Percentiles rank a stretch among this genome's conserved stretches.
phyloP scores from a whole-genome alignment of 2,888 invertebrate genomes.

The Meloe dianella region DNA sequence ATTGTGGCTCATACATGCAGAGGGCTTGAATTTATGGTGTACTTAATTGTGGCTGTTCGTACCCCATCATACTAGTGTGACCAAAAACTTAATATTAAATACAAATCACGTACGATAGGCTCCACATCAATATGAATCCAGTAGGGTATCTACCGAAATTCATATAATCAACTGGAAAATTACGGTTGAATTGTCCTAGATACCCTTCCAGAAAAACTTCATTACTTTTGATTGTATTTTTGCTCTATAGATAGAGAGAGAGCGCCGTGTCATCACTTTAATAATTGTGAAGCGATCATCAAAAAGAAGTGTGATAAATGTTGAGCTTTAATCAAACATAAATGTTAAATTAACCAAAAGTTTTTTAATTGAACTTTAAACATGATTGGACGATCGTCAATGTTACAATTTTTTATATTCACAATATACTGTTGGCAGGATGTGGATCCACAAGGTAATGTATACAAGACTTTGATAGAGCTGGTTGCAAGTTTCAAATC shows the following conservation, averaged over 20 bases:
- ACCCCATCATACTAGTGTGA: not conserved
- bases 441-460: not conserved
- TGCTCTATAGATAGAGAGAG: not conserved
- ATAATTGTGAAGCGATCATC: not conserved
- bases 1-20: not conserved
- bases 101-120: conserved; percentile 2
- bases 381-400: not conserved
- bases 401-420: not conserved
- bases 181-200: not conserved
- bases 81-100: not conserved
- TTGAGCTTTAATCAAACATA: not conserved
- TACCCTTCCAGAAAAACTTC: not conserved
- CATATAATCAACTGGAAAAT: conserved; percentile 6
- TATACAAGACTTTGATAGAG: not conserved
- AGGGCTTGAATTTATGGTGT: not conserved
- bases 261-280: not conserved
- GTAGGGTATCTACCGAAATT: not conserved
- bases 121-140: not conserved
- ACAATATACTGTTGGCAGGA: not conserved
- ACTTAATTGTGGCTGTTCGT: conserved; percentile 9
- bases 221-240: not conserved
- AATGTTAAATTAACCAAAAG: not conserved
- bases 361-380: not conserved
- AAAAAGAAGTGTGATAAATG: not conserved
- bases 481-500: not conserved